A percentile compares a stretch with the other conserved stretches of the same genome.
These are phyloP conservation scores for Delphinapterus leucas DNA, from an alignment of 2,113 vertebrate genomes.

Conservation along the genomic window DNA sequence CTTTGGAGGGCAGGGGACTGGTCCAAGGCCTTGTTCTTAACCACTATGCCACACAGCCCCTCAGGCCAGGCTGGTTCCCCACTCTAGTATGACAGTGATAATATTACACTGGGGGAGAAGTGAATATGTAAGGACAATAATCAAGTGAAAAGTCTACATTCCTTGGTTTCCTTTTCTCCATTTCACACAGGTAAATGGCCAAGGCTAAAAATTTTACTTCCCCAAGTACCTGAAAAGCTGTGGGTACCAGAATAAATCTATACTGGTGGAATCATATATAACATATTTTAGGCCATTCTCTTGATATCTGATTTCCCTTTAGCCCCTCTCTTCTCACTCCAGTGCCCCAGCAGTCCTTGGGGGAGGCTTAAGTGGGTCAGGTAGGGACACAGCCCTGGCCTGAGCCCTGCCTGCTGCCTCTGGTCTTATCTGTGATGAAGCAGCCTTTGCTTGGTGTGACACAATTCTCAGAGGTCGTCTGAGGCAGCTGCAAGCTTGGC, in stretches of 20 bases:
- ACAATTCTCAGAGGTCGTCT: constrained; percentile 25
- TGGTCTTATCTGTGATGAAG: constrained; percentile 34
- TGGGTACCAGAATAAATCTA: not conserved
- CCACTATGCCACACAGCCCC: not conserved
- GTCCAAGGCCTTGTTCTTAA: not conserved
- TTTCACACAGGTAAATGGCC: not conserved
- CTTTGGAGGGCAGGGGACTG: no score
- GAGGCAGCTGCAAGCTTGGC: constrained; percentile 43
- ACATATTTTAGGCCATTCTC: not conserved
- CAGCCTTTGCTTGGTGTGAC: not conserved
- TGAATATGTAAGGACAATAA: not conserved
- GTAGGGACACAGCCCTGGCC: not conserved
- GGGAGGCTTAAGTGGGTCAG: not conserved
- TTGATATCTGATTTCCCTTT: not conserved
- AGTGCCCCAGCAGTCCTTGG: not conserved
- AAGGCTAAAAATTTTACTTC: not conserved
- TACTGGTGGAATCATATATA: not conserved
- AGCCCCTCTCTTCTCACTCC: not conserved
- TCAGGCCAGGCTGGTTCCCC: not conserved
- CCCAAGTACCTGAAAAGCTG: not conserved
- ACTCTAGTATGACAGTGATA: not conserved
- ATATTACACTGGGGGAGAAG: not conserved
- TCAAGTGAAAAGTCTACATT: not conserved
- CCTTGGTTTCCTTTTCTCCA: not conserved
- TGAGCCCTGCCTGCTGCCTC: not conserved